phyloP scores from a whole-genome alignment of 2,888 invertebrate species.

The Paralinhomoeus sp. region DNA sequence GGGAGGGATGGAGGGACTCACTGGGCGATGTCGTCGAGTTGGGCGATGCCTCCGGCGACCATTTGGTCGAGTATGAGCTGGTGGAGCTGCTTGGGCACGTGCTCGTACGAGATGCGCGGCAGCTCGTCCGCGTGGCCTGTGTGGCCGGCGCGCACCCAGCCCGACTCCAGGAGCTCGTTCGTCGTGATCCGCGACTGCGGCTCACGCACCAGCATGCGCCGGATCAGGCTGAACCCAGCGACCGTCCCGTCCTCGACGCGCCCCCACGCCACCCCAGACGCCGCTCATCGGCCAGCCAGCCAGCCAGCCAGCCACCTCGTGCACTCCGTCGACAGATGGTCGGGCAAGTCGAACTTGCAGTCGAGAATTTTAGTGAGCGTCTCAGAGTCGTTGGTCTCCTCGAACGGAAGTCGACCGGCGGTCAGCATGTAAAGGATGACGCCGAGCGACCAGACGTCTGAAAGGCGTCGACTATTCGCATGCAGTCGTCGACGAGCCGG shows the following conservation, averaged over 20 bases:
- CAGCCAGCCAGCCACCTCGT: slow-evolving; percentile 51
- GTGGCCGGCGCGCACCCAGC: slow-evolving; percentile 26
- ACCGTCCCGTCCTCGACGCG: no score
- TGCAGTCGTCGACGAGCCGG: no score
- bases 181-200: slow-evolving; percentile 70
- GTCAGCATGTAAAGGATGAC: slow-evolving; percentile 96
- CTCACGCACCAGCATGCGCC: slow-evolving; percentile 72
- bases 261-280: no score
- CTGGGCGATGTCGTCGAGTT: slow-evolving; percentile 76
- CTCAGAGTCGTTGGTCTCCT: slow-evolving; percentile 97
- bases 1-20: no score
- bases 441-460: slow-evolving; percentile 93
- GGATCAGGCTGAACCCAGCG: slow-evolving; percentile 45
- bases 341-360: slow-evolving; percentile 80
- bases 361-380: slow-evolving; percentile 98
- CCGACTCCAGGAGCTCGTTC: slow-evolving; percentile 59
- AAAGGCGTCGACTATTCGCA: slow-evolving; percentile 12
- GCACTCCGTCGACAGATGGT: slow-evolving; percentile 62
- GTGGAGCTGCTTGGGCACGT: slow-evolving; percentile 72
- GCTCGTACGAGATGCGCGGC: slow-evolving; percentile 50
- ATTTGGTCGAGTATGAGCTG: slow-evolving; percentile 75
- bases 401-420: slow-evolving; percentile 87
- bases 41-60: slow-evolving; percentile 78
- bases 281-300: no score
- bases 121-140: slow-evolving; percentile 12